Evolutionary conservation across 2,797 vertebrate genomes (phyloP), one percentile per base, ranked within the genome.

Genomic region (Chiloscyllium punctatum): DNA sequence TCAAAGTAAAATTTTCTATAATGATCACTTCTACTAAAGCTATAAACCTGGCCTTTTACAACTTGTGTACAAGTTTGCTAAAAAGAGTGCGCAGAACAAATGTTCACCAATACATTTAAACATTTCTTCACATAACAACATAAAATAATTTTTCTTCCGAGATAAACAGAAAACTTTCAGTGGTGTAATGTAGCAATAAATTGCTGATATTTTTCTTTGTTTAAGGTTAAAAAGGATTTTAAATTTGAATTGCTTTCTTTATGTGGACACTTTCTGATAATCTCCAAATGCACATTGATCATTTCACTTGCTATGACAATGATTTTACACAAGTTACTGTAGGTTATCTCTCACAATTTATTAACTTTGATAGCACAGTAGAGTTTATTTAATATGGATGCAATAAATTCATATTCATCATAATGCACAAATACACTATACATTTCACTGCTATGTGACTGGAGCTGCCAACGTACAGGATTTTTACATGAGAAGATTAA

Each of bases 401-500:
- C 6, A 94, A 94, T 48, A 94, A 94, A 71, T 42, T 77, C 48
- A 94, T 42, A 94, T 74, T 74, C 69, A 51, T 7, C 74, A 94
- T n/a, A 74, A 72, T 23, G 71, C 48, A 94, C 74, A n/a, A n/a
- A 94, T 94, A 33, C 42, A 53, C 37, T 74, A 51, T 16, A 0
- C 25, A 94, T 9, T 94, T 8, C 37, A 69, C 68, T 25, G 42
- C 71, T 91, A 51, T 25, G 71, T 33, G 25, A 30, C 48, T 94
- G 51, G 1, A 77, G 15, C 3, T 94, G 94, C 13, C 71, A 74
- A 74, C 30, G 25, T 53, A 33, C 27, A 74, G 94, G 48, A 74
- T 53, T 53, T 74, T 77, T 94, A 48, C 51, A 33, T 51, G 71
- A 94, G 69, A 94, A 94, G 68, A 74, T 74, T 72, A 94, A 72